Conservation (phyloP, 2,888 invertebrate species). For the Spatulosminthurus flaviceps region DNA sequence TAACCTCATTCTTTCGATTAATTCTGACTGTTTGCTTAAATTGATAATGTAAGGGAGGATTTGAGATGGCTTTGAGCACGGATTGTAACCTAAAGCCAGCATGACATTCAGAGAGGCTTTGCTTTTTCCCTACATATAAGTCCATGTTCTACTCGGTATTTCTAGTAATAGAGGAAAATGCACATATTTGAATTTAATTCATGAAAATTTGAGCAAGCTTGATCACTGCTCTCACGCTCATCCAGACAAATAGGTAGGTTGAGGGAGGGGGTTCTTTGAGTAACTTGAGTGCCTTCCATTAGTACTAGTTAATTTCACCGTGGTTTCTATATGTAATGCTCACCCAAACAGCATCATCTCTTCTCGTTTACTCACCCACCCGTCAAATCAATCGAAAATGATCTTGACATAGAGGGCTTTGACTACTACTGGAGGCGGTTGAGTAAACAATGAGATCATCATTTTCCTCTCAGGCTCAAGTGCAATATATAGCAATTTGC, state of each 20-base stretch:
- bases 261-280: not conserved
- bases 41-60: constrained; percentile 14
- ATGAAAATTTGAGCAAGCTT: not conserved
- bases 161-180: not conserved
- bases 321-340: not conserved
- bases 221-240: too few species aligned
- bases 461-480: not conserved
- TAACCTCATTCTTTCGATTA: not conserved
- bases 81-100: not conserved
- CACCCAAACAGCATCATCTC: constrained; percentile 27
- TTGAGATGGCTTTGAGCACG: not conserved
- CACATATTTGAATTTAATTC: not conserved
- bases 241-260: too few species aligned
- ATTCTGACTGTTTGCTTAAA: constrained; percentile 6
- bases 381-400: constrained; percentile 38
- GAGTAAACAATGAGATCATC: constrained; percentile 33
- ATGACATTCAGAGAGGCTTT: not conserved
- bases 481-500: not conserved
- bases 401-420: constrained; percentile 26
- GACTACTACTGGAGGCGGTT: constrained; percentile 16
- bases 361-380: constrained; percentile 24
- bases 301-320: not conserved
- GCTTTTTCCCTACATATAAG: not conserved
- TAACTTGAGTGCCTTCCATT: not conserved
- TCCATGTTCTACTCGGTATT: not conserved